These are phyloP conservation scores for Sebastes iracundus DNA, from an alignment of 2,797 vertebrate genomes.

Conservation along the genomic window DNA sequence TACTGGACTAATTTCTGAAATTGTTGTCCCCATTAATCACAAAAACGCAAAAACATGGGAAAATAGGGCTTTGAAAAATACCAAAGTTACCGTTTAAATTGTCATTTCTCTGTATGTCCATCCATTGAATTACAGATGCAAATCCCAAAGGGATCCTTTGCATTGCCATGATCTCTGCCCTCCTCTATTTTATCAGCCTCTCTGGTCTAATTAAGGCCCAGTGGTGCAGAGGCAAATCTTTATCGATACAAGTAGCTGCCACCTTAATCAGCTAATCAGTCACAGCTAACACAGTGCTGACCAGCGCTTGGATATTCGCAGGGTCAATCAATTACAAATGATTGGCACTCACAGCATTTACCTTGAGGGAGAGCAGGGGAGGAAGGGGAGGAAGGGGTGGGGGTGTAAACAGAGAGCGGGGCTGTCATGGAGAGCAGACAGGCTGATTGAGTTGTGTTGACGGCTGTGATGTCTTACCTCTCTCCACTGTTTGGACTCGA, in stretches of 20 bases:
- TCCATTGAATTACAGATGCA: neutral
- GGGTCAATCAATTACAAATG: conserved; percentile 72
- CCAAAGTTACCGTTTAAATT: neutral
- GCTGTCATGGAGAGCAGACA: conserved; percentile 22
- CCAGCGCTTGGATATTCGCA: conserved; percentile 55
- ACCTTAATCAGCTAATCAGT: conserved; percentile 71
- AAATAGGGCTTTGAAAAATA: neutral
- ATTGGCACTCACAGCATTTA: conserved; percentile 67
- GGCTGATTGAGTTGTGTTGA: conserved; percentile 60
- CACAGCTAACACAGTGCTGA: conserved; percentile 48
- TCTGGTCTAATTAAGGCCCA: conserved; percentile 49
- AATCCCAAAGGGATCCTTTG: conserved; percentile 9
- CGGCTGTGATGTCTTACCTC: conserved; percentile 88
- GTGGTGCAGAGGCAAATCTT: conserved; percentile 61
- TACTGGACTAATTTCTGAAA: neutral
- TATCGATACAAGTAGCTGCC: conserved; percentile 69
- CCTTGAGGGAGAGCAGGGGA: conserved; percentile 26
- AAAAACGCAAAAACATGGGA: accelerated
- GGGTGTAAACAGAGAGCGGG: conserved; percentile 29
- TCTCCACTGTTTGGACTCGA: conserved; percentile 93
- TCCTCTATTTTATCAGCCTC: conserved; percentile 20
- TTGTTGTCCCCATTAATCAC: neutral
- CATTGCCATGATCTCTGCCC: conserved; percentile 6
- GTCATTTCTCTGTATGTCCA: neutral
- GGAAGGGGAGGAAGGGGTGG: neutral